Percentiles rank a stretch among this genome's conserved stretches.
These are phyloP conservation scores for Sporophila hypoxantha DNA, from an alignment of 2,113 vertebrate genomes.

Conservation along the genomic window DNA sequence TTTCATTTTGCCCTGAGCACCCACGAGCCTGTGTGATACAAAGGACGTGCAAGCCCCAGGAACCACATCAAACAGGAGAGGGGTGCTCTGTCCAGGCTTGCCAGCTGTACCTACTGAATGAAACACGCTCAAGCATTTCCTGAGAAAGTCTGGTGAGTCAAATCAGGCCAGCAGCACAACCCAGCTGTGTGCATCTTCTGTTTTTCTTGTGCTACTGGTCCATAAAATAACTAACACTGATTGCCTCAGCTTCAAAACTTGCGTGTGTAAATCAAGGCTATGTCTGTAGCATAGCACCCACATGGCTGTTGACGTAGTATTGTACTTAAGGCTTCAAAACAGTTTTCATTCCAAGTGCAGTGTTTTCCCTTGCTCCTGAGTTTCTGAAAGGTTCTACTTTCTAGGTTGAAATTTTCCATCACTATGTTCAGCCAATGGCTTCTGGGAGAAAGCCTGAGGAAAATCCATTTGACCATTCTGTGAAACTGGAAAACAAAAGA, in stretches of 20 bases:
- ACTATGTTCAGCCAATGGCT: slow-evolving; percentile 22
- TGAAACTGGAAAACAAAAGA: slow-evolving; percentile 39
- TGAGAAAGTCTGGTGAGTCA: slow-evolving; percentile 48
- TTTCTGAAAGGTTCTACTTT: slow-evolving; percentile 55
- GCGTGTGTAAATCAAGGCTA: not conserved
- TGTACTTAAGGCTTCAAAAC: slow-evolving; percentile 23
- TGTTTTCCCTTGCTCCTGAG: slow-evolving; percentile 6
- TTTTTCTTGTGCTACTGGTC: slow-evolving; percentile 7
- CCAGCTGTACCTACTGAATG: slow-evolving; percentile 26
- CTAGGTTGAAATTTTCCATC: slow-evolving; percentile 62
- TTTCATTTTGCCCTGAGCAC: not conserved
- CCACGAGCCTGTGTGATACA: not conserved
- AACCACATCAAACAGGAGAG: slow-evolving; percentile 34
- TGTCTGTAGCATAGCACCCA: not conserved
- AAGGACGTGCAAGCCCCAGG: not conserved
- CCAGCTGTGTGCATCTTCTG: slow-evolving; percentile 7
- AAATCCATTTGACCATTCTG: slow-evolving; percentile 12
- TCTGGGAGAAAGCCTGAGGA: slow-evolving; percentile 31
- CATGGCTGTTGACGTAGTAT: not conserved
- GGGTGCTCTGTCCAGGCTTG: slow-evolving; percentile 28
- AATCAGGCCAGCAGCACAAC: slow-evolving; percentile 33
- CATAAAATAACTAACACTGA: slow-evolving; percentile 29
- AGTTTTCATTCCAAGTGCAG: slow-evolving; percentile 9
- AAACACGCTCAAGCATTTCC: slow-evolving; percentile 52
- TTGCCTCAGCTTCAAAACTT: not conserved